Evolutionary conservation across 2,797 vertebrate species (phyloP).

Genomic region (Anomalospiza imberbis): DNA sequence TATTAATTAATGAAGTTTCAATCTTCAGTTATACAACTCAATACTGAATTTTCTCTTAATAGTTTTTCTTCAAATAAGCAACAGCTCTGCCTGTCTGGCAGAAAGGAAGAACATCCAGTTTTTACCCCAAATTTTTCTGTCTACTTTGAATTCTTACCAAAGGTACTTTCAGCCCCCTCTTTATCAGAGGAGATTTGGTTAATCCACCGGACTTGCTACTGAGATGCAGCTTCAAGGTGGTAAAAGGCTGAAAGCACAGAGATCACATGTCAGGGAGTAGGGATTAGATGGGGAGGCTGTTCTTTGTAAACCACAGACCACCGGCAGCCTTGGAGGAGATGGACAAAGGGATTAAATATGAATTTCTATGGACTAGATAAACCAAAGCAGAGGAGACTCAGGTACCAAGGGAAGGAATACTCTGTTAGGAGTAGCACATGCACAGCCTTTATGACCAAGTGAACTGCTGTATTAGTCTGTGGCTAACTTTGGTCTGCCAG

Average conservation of each 20-base stretch:
- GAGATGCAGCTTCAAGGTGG: background rate
- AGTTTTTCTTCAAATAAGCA: background rate
- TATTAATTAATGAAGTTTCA: background rate
- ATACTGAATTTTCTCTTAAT: background rate
- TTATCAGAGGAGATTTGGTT: background rate
- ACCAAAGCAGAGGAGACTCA: background rate
- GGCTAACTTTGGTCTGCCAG: background rate
- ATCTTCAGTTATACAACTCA: background rate
- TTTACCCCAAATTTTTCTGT: background rate
- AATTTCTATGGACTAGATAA: background rate
- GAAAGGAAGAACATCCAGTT: background rate
- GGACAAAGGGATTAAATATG: background rate
- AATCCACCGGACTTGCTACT: background rate
- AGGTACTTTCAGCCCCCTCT: background rate
- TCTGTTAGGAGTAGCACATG: background rate
- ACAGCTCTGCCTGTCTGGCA: background rate
- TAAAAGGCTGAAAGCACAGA: background rate
- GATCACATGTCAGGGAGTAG: background rate
- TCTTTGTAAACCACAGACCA: background rate
- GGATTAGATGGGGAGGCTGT: background rate
- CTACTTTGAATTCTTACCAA: background rate
- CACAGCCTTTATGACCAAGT: background rate
- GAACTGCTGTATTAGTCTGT: background rate
- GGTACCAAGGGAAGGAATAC: background rate
- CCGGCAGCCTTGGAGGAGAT: background rate